Base-by-base conservation (phyloP, 1,140 invertebrate genomes). In the Cotesia vestalis region DNA sequence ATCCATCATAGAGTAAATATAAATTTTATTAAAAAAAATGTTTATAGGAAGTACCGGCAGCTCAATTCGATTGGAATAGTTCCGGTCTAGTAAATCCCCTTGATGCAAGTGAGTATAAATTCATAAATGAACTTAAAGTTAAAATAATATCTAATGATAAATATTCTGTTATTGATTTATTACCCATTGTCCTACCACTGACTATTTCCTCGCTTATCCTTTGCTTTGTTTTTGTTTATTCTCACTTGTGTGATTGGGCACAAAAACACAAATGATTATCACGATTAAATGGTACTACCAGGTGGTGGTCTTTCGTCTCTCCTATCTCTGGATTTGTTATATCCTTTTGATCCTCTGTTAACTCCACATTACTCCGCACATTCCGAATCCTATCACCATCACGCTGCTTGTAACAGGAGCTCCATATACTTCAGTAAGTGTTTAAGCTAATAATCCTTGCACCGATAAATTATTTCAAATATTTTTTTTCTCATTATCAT, bases 1-100 rank as follows among this genome's bases (percentile, higher is more conserved):
- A 64, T 27, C 27, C 27, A 27, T 27, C 1, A 0, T 27, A 27
- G 1, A 27, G 27, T 27, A 3, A 27, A 27, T 3, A 27, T 27
- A 27, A 27, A 27, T 27, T 1, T 27, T 27, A 27, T 27, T 27
- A 27, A 27, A 27, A 27, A 27, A 27, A 27, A 27, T n/a, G n/a
- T 66, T 73, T 76, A 75, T 75, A 87, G 85, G 88, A 89, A 72
- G 88, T 91, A 77, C 90, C 90, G 72, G 89, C 88, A 66, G 90
- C 88, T 60, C 88, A 91, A 78, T 91, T 92, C 79, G 90, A 91
- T 82, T 92, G 91, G 90, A 90, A 86, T 76, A 88, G 87, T 79
- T 89, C 90, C 75, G 91, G 90, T 53, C 83, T 92, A 63, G 86
- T 89, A 14, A 91, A 91, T 86, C 90, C 91, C 66, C 83, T 91